Base-by-base conservation (phyloP, 2,888 invertebrate species). In the Myopa testacea region DNA sequence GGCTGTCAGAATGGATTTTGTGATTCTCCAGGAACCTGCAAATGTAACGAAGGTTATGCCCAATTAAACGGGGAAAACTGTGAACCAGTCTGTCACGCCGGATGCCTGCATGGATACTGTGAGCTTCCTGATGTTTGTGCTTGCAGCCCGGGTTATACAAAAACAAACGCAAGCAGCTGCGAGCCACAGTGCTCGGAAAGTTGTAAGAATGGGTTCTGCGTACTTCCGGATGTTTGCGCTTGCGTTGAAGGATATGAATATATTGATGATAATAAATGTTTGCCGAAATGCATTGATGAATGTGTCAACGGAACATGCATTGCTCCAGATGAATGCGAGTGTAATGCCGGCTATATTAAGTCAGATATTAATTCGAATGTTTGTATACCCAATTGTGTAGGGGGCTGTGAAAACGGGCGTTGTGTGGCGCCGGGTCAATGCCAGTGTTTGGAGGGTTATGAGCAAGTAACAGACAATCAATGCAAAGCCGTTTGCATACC, bases 271-370 rank as follows among this genome's bases (percentile, higher is more conserved):
- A 78, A 74, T 37, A 8, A 14, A 82, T 81, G 83, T 79, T 86
- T 85, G 3, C 80, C 84, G 3, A 37, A 78, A 4, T 84, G 84
- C 50, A 68, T 69, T 4, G n/a, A 19, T 1, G 78, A 74, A 0
- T 85, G 85, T 67, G 8, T n/a, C 0, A 86, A 94, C 84, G 94
- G 94, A 0, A 88, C 91, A 6, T 95, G 95, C 80, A 91, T 93
- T 0, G 91, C 92, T 0, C 94, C 38, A 2, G 65, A 65, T 85
- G 87, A 86, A 12, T 93, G 93, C 75, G 62, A 88, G 86, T 6
- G 87, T 60, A 52, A 73, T 26, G 12, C 67, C 19, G 75, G 14
- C 7, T 60, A 38, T 37, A 10, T 4, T 4, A 68, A 10, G 14
- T 55, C 67, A 5, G 7, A n/a, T 0, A 26, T 26, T 7, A 75